phyloP scores from a whole-genome alignment of 1,140 invertebrate species.

The Asobara japonica region DNA sequence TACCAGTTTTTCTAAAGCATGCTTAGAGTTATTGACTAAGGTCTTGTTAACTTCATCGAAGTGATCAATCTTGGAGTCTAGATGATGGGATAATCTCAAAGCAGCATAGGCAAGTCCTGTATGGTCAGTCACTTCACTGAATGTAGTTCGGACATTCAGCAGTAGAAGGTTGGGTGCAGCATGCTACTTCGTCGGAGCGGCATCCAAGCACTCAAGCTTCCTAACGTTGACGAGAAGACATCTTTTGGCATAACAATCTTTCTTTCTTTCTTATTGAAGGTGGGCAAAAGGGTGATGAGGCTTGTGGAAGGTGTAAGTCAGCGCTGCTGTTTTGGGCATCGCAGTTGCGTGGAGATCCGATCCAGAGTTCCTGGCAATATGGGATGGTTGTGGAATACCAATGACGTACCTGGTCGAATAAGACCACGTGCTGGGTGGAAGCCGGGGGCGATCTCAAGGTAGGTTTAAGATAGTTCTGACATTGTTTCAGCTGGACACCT shows the following conservation, averaged over 20 bases:
- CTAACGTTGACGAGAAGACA: no score
- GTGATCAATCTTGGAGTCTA: no score
- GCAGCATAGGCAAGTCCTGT: no score
- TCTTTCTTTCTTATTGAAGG: slow-evolving; percentile 27
- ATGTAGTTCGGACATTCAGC: no score
- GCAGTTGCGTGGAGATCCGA: slow-evolving; percentile 51
- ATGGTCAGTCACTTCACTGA: no score
- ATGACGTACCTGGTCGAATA: neutral
- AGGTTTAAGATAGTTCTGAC: no score
- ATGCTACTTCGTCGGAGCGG: no score
- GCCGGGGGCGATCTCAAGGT: slow-evolving; percentile 39
- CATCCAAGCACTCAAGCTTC: no score
- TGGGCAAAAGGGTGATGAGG: slow-evolving; percentile 51
- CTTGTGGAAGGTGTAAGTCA: slow-evolving; percentile 44
- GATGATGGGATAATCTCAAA: no score
- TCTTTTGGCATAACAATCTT: neutral
- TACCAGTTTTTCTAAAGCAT: neutral
- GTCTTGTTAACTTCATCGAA: neutral
- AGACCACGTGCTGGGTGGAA: slow-evolving; percentile 38
- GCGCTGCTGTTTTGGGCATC: slow-evolving; percentile 54
- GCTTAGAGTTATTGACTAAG: neutral
- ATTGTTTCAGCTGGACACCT: no score
- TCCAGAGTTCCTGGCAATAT: slow-evolving; percentile 58
- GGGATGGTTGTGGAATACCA: slow-evolving; percentile 61
- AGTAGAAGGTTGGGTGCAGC: no score